These are phyloP conservation scores for Hyposoter dolosus DNA, from an alignment of 2,888 invertebrate genomes.

Conservation along the genomic window DNA sequence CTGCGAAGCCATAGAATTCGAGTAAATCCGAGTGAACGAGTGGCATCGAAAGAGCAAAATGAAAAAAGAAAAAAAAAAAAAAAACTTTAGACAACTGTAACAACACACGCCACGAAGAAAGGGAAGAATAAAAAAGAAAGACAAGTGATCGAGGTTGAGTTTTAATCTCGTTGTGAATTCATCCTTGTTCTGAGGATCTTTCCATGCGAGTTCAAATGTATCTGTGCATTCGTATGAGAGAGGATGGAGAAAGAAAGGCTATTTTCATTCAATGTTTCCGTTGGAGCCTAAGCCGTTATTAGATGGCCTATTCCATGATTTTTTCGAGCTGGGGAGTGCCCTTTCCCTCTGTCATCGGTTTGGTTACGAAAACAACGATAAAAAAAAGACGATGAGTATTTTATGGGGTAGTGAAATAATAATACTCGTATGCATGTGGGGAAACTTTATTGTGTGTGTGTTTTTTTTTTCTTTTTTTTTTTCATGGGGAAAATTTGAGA, in stretches of 20 bases:
- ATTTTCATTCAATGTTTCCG: slow-evolving; percentile 82
- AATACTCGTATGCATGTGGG: slow-evolving; percentile 73
- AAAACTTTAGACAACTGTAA: slow-evolving; percentile 80
- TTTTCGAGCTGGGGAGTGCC: slow-evolving; percentile 53
- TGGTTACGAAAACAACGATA: slow-evolving; percentile 83
- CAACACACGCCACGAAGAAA: slow-evolving; percentile 76
- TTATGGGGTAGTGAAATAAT: slow-evolving; percentile 81
- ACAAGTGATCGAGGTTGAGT: slow-evolving; percentile 62
- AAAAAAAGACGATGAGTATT: slow-evolving; percentile 83
- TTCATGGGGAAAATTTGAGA: slow-evolving; percentile 35
- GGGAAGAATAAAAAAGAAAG: slow-evolving; percentile 34
- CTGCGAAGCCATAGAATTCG: slow-evolving; percentile 67
- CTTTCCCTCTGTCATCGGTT: slow-evolving; percentile 78
- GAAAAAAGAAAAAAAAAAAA: slow-evolving; percentile 40
- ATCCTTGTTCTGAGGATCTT: slow-evolving; percentile 36
- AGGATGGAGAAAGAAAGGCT: slow-evolving; percentile 68
- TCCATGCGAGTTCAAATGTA: slow-evolving; percentile 2
- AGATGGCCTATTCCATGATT: slow-evolving; percentile 68
- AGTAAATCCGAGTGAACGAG: slow-evolving; percentile 48
- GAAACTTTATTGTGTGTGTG: slow-evolving; percentile 57
- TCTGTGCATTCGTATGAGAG: slow-evolving; percentile 45
- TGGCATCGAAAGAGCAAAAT: slow-evolving; percentile 67
- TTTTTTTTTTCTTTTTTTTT: slow-evolving; percentile 16
- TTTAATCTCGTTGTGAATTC: slow-evolving; percentile 67
- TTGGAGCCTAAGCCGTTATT: slow-evolving; percentile 79